Evolutionary conservation across 2,113 vertebrate species (phyloP), one percentile per base, ranked within the genome.

Genomic region (Epinephelus lanceolatus): DNA sequence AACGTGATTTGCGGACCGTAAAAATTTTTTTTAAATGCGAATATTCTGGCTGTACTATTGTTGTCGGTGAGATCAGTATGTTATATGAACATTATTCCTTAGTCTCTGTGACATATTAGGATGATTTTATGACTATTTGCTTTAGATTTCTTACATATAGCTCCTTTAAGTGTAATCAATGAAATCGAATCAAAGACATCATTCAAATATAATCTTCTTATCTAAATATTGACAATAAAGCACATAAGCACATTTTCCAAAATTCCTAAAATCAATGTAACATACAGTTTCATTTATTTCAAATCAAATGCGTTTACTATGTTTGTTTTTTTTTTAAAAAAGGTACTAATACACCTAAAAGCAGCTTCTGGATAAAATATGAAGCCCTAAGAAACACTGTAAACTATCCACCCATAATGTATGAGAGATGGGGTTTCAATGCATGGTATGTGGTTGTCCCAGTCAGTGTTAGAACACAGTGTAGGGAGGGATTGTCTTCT

Each of bases 401-500:
- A 84, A 87, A 73, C 68, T 60, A 74, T 72, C 62, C 71, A 69
- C 52, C 66, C 27, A 37, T 86, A 60, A 84, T 80, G 78, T 68
- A 68, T 30, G 68, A 78, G 76, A 62, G 84, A 87, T 77, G 62
- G 9, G 55, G 52, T 81, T 90, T 82, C 81, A 78, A 30, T 37
- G 10, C 45, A 59, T 70, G 60, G 81, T 77, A 17, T 87, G 86
- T 77, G 80, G 63, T 65, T 56, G 60, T 65, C 57, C 66, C 19
- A 62, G 71, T 88, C 57, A 59, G 33, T 57, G 76, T 47, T 30
- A 68, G 76, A 89, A 73, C 55, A 73, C 63, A 23, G 40, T 69
- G 83, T 14, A 25, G 27, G 33, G 67, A 92, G 74, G 85, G 85
- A 92, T 88, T 72, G 80, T 89, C 80, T 68, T 90, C 92, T 91